phyloP scores from a whole-genome alignment of 2,113 vertebrate genomes.

The Malurus elegans region DNA sequence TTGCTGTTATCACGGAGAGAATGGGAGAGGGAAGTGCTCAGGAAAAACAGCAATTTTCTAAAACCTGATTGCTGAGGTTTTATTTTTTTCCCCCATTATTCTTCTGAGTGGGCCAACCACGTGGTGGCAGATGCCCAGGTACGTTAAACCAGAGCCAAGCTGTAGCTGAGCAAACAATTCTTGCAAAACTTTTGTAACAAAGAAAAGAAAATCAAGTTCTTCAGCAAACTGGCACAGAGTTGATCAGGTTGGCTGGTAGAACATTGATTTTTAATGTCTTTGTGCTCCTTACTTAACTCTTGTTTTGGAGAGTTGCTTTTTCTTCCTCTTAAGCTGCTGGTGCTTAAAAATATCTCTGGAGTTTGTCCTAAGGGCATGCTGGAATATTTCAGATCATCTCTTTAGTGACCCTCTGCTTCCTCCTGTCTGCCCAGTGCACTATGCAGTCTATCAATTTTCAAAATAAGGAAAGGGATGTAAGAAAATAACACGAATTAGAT shows the following conservation, averaged over 20 bases:
- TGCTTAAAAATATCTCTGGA: not conserved
- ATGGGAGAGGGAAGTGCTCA: not conserved
- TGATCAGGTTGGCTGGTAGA: not conserved
- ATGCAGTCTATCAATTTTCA: not conserved
- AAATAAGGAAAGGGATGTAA: not conserved
- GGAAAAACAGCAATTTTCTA: not conserved
- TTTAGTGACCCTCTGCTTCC: not conserved
- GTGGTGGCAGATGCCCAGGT: not conserved
- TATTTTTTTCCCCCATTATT: not conserved
- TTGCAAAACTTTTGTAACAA: not conserved
- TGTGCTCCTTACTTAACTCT: not conserved
- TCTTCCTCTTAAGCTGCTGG: not conserved
- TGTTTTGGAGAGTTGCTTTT: not conserved
- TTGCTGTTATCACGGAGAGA: not conserved
- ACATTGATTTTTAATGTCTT: not conserved
- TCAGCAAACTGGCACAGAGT: fast-evolving
- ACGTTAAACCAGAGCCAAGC: not conserved
- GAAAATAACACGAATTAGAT: not conserved
- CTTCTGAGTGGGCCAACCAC: not conserved
- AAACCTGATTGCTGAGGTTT: not conserved
- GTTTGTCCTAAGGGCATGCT: not conserved
- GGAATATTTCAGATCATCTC: not conserved
- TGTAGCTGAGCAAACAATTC: not conserved
- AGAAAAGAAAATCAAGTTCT: not conserved
- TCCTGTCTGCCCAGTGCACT: not conserved